Evolutionary conservation across 1,140 invertebrate species (phyloP), one percentile per base, ranked within the genome.

Genomic region (Oryzaephilus surinamensis): DNA sequence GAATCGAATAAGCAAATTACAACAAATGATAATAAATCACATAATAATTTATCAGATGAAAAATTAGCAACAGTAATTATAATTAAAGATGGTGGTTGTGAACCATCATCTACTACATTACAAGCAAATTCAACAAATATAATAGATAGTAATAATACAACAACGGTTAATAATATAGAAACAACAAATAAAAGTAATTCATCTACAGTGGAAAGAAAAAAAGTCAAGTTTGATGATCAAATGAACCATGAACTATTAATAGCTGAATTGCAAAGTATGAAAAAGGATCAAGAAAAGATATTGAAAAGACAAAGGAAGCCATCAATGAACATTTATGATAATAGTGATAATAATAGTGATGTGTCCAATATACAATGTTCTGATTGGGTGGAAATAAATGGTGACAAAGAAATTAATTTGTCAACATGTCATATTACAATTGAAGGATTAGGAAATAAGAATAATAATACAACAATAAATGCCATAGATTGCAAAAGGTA

Each of bases 171-270:
- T 24, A 24, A 24, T 24, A 2, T n/a, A 24, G 8, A 10, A 24
- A n/a, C 23, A 24, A 11, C 18, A 20, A 31, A 4, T 6, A 6
- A 4, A 10, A n/a, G 8, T n/a, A n/a, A n/a, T n/a, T n/a, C n/a
- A n/a, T 54, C 61, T 8, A 57, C 60, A 8, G 57, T 55, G 24
- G 58, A 63, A 30, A 56, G 58, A 31, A 64, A 50, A 47, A 43
- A 48, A 35, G 44, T 56, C 4, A 43, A 54, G 33, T 51, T 68
- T 50, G 67, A 71, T 50, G 70, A 72, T 48, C 68, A 67, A 58
- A 63, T 68, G 42, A 73, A 73, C 48, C 70, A 71, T 46, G 72
- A 74, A 51, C 63, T 72, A 57, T 61, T 74, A 23, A 73, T 74
- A 41, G 63, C 66, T 36, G 72, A 74, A 48, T 46, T 74, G 46